Evolutionary conservation across 2,113 vertebrate species (phyloP).

Genomic region (Rattus rattus): DNA sequence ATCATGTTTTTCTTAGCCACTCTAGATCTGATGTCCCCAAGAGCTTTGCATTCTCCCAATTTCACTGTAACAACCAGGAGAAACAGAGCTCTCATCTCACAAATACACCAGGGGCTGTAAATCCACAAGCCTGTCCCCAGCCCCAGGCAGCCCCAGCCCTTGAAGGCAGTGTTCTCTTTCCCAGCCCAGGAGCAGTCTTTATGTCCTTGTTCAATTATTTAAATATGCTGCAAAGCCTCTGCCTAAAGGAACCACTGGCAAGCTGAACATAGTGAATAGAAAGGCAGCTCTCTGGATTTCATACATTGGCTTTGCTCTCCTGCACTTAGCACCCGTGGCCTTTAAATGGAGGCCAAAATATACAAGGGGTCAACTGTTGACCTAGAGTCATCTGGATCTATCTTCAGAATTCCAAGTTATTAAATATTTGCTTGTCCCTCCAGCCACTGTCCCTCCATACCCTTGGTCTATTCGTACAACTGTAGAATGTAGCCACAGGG

Average conservation of each 20-base stretch:
- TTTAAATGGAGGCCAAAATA: neutral
- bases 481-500: neutral
- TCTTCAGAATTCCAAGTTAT: neutral
- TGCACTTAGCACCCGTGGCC: neutral
- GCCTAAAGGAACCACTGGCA: neutral
- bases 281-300: neutral
- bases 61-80: slow-evolving; percentile 77
- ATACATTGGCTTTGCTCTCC: neutral
- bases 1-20: slow-evolving; percentile 83
- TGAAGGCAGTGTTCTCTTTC: slow-evolving; percentile 35
- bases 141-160: neutral
- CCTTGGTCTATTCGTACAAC: neutral
- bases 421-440: slow-evolving; percentile 18
- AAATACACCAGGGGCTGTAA: slow-evolving; percentile 80
- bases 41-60: slow-evolving; percentile 71
- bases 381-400: neutral
- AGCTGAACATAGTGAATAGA: neutral
- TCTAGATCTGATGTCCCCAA: neutral
- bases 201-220: slow-evolving; percentile 76
- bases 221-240: slow-evolving; percentile 63
- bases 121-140: slow-evolving; percentile 68
- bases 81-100: slow-evolving; percentile 85
- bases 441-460: neutral
- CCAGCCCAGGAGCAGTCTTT: slow-evolving; percentile 22
- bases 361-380: neutral